Evolutionary conservation across 2,797 vertebrate genomes (phyloP).

Genomic region (Silurus aristotelis): DNA sequence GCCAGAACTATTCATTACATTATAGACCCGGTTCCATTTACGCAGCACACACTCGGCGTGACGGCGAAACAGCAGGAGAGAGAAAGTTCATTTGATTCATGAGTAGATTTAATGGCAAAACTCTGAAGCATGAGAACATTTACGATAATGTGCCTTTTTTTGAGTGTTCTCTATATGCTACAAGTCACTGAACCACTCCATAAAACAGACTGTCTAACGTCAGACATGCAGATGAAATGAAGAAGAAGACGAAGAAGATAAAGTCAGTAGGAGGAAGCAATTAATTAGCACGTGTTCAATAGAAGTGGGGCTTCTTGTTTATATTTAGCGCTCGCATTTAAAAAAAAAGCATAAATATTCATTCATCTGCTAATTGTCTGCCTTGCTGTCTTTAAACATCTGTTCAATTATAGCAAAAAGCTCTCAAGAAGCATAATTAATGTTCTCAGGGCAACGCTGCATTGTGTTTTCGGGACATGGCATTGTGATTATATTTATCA

Average conservation of each 20-base stretch:
- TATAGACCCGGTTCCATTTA: background rate
- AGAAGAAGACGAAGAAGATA: background rate
- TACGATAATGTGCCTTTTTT: conserved; percentile 62
- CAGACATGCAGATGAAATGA: conserved; percentile 6
- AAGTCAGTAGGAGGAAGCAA: background rate
- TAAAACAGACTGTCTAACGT: conserved; percentile 2
- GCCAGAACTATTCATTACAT: conserved; percentile 50
- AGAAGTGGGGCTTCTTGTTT: conserved; percentile 39
- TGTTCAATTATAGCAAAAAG: conserved; percentile 46
- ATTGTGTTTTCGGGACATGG: conserved; percentile 13
- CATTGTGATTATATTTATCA: conserved; percentile 53
- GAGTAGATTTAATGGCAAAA: conserved; percentile 75
- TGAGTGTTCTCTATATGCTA: conserved; percentile 30
- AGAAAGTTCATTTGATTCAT: conserved; percentile 74
- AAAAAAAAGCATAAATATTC: conserved; percentile 50
- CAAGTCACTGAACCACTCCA: conserved; percentile 19
- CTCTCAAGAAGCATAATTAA: conserved; percentile 49
- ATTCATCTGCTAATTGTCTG: conserved; percentile 56
- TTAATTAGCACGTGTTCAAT: conserved; percentile 37
- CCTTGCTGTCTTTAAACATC: conserved; percentile 41
- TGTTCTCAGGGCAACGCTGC: conserved; percentile 48
- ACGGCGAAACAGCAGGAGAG: conserved; percentile 27
- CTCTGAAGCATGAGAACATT: conserved; percentile 68
- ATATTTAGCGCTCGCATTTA: conserved; percentile 43
- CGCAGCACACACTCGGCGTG: background rate